Evolutionary conservation across 2,797 vertebrate species (phyloP).

Genomic region (Picus viridis): DNA sequence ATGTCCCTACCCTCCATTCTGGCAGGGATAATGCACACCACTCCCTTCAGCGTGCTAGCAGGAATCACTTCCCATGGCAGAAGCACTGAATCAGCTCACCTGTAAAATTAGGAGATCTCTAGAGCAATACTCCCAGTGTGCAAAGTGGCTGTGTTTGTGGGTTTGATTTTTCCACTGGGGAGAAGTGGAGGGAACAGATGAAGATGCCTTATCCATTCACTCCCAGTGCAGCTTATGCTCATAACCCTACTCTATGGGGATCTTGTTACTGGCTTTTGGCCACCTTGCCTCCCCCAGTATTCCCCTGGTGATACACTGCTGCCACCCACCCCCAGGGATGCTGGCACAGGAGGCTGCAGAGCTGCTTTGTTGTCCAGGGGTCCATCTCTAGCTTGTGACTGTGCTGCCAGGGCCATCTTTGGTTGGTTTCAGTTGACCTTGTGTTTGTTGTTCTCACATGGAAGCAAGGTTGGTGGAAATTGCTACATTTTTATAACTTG

Average conservation of each 20-base stretch:
- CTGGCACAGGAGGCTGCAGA: neutral
- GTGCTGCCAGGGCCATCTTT: neutral
- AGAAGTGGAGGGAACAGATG: neutral
- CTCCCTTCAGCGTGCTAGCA: neutral
- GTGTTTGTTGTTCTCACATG: neutral
- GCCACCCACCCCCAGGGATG: neutral
- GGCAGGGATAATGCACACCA: neutral
- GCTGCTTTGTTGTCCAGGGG: neutral
- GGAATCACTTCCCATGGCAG: neutral
- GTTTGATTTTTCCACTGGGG: neutral
- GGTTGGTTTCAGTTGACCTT: neutral
- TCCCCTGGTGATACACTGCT: neutral
- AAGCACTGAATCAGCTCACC: neutral
- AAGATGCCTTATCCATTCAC: neutral
- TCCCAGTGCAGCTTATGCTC: neutral
- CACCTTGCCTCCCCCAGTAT: neutral
- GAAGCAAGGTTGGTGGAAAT: neutral
- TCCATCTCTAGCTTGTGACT: neutral
- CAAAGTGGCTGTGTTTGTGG: neutral
- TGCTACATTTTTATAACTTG: neutral
- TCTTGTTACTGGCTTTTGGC: slow-evolving; percentile 24
- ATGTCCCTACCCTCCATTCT: neutral
- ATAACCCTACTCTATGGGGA: neutral
- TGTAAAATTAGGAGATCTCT: neutral
- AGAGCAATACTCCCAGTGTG: neutral